Evolutionary conservation across 2,113 vertebrate species (phyloP).

Genomic region (Melanostigma gelatinosum): DNA sequence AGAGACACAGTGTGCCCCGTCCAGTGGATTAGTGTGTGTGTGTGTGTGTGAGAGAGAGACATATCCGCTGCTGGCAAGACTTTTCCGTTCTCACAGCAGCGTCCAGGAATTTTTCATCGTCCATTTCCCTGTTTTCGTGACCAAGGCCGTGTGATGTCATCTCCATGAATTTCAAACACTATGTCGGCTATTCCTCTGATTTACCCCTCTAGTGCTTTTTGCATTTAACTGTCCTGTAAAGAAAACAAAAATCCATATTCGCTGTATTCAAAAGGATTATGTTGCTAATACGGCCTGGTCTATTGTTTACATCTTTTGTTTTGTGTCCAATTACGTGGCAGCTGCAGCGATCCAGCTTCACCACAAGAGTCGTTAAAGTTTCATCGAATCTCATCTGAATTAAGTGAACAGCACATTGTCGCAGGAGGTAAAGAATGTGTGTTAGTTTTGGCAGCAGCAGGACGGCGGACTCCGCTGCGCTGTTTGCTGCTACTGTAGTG

Average conservation of each 20-base stretch:
- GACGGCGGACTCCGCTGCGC: background rate
- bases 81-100: constrained; percentile 70
- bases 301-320: constrained; percentile 10
- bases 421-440: constrained; percentile 7
- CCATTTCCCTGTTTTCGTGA: constrained; percentile 57
- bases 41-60: constrained; percentile 29
- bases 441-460: constrained; percentile 20
- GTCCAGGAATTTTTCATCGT: constrained; percentile 71
- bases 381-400: constrained; percentile 41
- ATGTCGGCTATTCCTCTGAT: constrained; percentile 35
- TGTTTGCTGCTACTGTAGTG: background rate
- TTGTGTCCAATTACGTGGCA: constrained; percentile 37
- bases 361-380: constrained; percentile 35
- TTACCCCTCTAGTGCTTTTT: constrained; percentile 32
- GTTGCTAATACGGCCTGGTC: background rate
- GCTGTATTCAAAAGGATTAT: background rate
- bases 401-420: constrained; percentile 28
- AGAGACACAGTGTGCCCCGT: constrained; percentile 29
- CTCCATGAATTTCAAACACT: constrained; percentile 54
- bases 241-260: background rate
- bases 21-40: constrained; percentile 20
- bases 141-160: constrained; percentile 69
- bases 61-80: constrained; percentile 66
- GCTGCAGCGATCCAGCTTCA: constrained; percentile 35
- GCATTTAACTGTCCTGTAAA: constrained; percentile 16